phyloP scores from a whole-genome alignment of 1,140 invertebrate genomes.

The Papilio machaon region DNA sequence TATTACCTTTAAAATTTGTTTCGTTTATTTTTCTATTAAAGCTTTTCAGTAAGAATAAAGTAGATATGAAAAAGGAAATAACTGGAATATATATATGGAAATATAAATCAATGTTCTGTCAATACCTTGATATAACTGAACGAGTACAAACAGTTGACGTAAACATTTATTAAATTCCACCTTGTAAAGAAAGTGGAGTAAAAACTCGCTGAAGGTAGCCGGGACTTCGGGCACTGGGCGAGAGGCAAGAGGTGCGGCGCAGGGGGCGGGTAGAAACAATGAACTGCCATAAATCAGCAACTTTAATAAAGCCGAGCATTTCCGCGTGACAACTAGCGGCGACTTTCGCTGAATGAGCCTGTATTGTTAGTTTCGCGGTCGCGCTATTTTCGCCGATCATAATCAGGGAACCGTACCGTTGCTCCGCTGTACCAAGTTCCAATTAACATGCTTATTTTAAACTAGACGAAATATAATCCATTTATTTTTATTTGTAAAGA shows the following conservation, averaged over 20 bases:
- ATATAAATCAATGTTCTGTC: neutral
- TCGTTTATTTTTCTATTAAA: no score
- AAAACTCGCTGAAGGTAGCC: constrained; percentile 29
- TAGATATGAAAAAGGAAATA: neutral
- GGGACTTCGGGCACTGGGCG: neutral
- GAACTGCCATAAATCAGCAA: constrained; percentile 57
- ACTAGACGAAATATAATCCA: neutral
- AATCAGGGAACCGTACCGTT: constrained; percentile 3
- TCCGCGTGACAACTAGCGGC: constrained; percentile 35
- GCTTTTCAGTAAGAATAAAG: no score
- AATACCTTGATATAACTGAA: neutral
- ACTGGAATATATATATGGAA: neutral
- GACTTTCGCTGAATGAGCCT: constrained; percentile 36
- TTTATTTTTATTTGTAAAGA: neutral
- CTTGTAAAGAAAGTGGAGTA: constrained; percentile 19
- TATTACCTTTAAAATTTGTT: no score
- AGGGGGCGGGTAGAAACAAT: constrained; percentile 46
- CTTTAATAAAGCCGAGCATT: constrained; percentile 51
- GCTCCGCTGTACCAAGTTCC: neutral
- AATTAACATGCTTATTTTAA: constrained; percentile 5
- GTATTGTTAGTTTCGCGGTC: constrained; percentile 34
- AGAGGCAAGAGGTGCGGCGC: neutral
- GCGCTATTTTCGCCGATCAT: neutral
- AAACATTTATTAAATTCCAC: constrained; percentile 22
- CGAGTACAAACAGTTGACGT: neutral